phyloP scores from a whole-genome alignment of 2,797 vertebrate genomes.

The Enteromius paludinosus region DNA sequence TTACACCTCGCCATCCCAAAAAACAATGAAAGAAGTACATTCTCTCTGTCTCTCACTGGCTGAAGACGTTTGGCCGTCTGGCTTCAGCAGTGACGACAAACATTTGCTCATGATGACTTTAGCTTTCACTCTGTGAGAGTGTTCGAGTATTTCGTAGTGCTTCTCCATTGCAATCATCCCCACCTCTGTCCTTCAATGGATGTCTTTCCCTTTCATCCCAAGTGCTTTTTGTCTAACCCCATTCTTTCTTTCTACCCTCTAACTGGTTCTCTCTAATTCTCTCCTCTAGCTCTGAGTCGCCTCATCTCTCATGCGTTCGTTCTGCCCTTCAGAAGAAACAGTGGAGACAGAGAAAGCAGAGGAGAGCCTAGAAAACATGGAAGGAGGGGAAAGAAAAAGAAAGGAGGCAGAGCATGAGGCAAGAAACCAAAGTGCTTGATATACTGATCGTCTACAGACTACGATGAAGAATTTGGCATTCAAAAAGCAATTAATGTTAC shows the following conservation, averaged over 20 bases:
- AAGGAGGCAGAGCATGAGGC: slow-evolving; percentile 44
- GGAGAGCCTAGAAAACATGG: slow-evolving; percentile 67
- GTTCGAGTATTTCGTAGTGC: background rate
- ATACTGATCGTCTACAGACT: slow-evolving; percentile 26
- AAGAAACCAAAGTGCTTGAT: slow-evolving; percentile 30
- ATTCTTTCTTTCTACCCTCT: slow-evolving; percentile 61
- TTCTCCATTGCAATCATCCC: slow-evolving; percentile 27
- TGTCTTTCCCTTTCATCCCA: slow-evolving; percentile 28
- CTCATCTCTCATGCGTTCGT: slow-evolving; percentile 73
- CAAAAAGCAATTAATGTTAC: slow-evolving; percentile 26
- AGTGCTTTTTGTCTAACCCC: slow-evolving; percentile 50
- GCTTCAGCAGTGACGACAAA: slow-evolving; percentile 61
- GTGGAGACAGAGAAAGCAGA: slow-evolving; percentile 81
- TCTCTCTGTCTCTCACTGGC: slow-evolving; percentile 44
- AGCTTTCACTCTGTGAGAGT: slow-evolving; percentile 7
- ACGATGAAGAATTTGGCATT: slow-evolving; percentile 37
- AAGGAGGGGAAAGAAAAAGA: slow-evolving; percentile 56
- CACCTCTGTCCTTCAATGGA: slow-evolving; percentile 32
- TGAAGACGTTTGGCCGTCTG: slow-evolving; percentile 56
- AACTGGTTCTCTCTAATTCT: slow-evolving; percentile 60
- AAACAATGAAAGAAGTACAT: slow-evolving; percentile 49
- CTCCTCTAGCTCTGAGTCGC: slow-evolving; percentile 69
- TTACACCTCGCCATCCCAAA: slow-evolving; percentile 25
- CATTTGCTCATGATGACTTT: slow-evolving; percentile 9
- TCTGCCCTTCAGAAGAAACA: slow-evolving; percentile 79